Evolutionary conservation across 2,113 vertebrate genomes (phyloP).

Genomic region (Rhipidura dahli): DNA sequence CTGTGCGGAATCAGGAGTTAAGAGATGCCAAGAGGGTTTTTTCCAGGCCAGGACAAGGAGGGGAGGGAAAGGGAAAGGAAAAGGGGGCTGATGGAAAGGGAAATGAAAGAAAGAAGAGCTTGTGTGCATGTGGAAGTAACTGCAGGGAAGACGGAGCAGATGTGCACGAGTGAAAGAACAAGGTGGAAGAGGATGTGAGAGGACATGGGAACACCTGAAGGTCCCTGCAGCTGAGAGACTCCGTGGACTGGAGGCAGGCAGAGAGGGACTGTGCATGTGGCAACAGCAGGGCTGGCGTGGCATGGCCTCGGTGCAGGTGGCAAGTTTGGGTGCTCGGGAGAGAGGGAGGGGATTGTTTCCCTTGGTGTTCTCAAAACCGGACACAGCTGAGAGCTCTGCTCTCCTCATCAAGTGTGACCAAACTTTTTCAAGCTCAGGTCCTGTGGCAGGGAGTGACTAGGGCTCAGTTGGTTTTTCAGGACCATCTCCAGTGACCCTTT

Average conservation of each 20-base stretch:
- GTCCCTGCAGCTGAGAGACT: neutral
- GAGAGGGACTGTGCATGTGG: neutral
- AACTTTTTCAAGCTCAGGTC: neutral
- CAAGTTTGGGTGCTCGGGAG: neutral
- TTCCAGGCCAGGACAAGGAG: neutral
- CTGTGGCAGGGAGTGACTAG: neutral
- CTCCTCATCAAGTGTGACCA: neutral
- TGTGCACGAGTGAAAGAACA: conserved; percentile 54
- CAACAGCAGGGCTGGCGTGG: neutral
- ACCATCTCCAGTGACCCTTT: neutral
- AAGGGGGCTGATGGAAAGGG: neutral
- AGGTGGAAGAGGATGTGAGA: conserved; percentile 35
- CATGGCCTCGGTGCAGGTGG: neutral
- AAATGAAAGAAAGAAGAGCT: neutral
- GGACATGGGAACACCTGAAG: neutral
- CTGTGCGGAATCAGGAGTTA: neutral
- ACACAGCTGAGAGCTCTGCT: neutral
- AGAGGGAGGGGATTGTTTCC: neutral
- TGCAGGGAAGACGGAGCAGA: conserved; percentile 14
- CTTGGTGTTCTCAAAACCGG: neutral
- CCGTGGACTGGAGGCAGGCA: neutral
- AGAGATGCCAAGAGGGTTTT: neutral
- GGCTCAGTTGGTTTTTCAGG: neutral
- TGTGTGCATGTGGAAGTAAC: neutral
- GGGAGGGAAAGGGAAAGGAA: neutral